Evolutionary conservation across 1,140 invertebrate species (phyloP).

Genomic region (Phortica variegata): DNA sequence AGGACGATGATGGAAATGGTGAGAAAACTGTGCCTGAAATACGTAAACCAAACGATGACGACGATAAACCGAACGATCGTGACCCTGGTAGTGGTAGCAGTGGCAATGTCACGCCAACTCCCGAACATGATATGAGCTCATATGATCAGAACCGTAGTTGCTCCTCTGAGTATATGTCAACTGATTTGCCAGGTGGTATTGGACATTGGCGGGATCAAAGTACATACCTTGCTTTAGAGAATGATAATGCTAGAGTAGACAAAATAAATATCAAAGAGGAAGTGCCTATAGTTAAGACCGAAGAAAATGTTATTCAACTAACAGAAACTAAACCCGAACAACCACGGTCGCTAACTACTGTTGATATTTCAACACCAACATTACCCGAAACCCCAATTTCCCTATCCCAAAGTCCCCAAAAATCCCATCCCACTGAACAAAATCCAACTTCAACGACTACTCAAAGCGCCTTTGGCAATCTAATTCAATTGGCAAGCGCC

Average conservation of each 20-base stretch:
- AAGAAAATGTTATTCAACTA: slow-evolving; percentile 25
- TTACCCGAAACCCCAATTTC: slow-evolving; percentile 11
- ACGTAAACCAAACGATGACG: slow-evolving; percentile 54
- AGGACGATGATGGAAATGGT: slow-evolving; percentile 50
- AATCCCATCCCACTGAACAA: slow-evolving; percentile 16
- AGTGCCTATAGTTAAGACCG: slow-evolving; percentile 17
- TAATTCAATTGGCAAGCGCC: slow-evolving; percentile 55
- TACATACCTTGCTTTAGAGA: slow-evolving; percentile 67
- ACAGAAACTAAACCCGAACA: slow-evolving; percentile 32
- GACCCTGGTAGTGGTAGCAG: slow-evolving; percentile 65
- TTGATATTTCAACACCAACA: slow-evolving; percentile 12
- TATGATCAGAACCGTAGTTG: slow-evolving; percentile 55
- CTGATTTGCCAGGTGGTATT: slow-evolving; percentile 74
- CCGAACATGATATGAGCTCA: slow-evolving; percentile 47
- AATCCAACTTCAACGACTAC: slow-evolving; percentile 40
- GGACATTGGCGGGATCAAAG: slow-evolving; percentile 82
- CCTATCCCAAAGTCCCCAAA: slow-evolving; percentile 26
- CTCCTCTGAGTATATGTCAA: slow-evolving; percentile 68
- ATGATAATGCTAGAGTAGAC: slow-evolving; percentile 31
- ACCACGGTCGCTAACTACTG: slow-evolving; percentile 9
- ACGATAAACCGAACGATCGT: slow-evolving; percentile 62
- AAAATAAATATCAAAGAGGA: slow-evolving; percentile 10
- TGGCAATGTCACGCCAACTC: slow-evolving; percentile 61
- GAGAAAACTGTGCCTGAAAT: slow-evolving; percentile 51
- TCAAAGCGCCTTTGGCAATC: slow-evolving; percentile 45